phyloP scores from a whole-genome alignment of 2,113 vertebrate genomes.

The Microcebus tavaratra region DNA sequence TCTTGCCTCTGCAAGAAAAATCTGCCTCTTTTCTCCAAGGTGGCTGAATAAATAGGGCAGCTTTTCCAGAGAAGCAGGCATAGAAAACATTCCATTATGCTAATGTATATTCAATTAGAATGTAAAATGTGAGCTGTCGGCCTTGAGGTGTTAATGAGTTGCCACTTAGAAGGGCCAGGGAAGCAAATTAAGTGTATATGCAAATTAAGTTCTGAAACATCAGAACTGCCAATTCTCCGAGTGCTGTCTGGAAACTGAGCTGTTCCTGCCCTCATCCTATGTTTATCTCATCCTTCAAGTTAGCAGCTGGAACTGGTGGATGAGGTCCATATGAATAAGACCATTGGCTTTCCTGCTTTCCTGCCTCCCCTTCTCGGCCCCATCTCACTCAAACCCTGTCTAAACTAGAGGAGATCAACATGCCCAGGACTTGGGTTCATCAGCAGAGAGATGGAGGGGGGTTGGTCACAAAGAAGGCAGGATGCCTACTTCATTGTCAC shows the following conservation, averaged over 20 bases:
- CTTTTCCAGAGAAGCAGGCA: neutral
- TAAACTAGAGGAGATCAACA: neutral
- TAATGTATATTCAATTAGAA: neutral
- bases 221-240: neutral
- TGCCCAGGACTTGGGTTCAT: neutral
- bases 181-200: neutral
- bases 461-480: neutral
- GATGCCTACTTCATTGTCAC: neutral
- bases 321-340: neutral
- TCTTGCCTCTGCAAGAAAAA: neutral
- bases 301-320: neutral
- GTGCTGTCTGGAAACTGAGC: neutral
- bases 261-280: neutral
- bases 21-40: neutral
- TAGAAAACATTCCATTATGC: neutral
- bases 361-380: neutral
- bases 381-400: neutral
- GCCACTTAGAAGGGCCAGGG: neutral
- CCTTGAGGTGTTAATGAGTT: constrained; percentile 53
- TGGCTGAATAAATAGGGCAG: neutral
- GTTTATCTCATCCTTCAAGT: neutral
- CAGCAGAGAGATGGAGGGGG: neutral
- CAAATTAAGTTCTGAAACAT: neutral
- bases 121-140: neutral
- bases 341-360: neutral